Conservation (phyloP, 2,113 vertebrate species). For the Antechinus stuartii region DNA sequence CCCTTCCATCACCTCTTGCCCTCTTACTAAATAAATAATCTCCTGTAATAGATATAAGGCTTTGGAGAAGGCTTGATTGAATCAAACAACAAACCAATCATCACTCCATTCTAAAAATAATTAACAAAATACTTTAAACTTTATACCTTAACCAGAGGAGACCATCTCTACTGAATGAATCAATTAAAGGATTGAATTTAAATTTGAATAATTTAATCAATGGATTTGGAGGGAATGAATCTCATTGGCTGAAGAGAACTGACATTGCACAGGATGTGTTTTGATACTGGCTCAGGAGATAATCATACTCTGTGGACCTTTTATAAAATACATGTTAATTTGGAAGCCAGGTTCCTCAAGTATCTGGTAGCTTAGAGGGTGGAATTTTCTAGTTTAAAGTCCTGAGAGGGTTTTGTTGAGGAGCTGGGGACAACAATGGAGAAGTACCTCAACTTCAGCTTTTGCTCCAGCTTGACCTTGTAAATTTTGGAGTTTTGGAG, state of each 20-base stretch:
- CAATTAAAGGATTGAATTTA: neutral
- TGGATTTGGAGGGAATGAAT: neutral
- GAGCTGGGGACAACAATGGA: neutral
- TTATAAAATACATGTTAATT: neutral
- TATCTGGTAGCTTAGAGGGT: neutral
- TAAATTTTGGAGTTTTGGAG: neutral
- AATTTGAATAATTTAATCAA: neutral
- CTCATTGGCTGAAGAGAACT: neutral
- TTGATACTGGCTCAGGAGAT: neutral
- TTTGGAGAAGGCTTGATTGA: neutral
- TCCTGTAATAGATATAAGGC: neutral
- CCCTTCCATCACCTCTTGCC: neutral
- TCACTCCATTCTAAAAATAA: neutral
- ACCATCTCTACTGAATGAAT: neutral
- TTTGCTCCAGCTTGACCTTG: neutral
- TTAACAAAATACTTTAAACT: neutral
- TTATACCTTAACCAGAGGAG: neutral
- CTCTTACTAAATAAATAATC: neutral
- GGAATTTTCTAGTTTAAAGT: neutral
- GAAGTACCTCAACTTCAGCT: neutral
- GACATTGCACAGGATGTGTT: neutral
- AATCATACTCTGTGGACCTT: neutral
- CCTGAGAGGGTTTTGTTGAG: neutral
- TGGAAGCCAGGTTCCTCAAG: neutral
- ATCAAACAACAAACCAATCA: neutral